phyloP scores from a whole-genome alignment of 2,888 invertebrate genomes.

The Craniophora ligustri region DNA sequence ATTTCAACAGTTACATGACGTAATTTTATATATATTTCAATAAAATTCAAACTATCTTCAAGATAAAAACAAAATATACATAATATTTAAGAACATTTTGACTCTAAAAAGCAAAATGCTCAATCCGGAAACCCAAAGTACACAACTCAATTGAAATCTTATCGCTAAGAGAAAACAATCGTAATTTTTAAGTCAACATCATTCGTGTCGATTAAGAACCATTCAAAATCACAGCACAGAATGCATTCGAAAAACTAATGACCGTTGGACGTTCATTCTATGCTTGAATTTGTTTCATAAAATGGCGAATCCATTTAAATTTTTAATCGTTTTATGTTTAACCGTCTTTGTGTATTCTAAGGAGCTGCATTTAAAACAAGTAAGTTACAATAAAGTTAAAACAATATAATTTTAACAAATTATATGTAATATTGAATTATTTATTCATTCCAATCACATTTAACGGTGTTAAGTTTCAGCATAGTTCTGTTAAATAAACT shows the following conservation, averaged over 20 bases:
- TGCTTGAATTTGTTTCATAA: conserved; percentile 9
- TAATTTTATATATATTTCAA: no score
- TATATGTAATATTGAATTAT: no score
- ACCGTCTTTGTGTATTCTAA: conserved; percentile 36
- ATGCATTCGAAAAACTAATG: conserved; percentile 15
- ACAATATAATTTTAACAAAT: neutral
- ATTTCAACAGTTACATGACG: no score
- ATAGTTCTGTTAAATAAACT: no score
- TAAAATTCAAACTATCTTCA: no score
- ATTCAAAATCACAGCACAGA: conserved; percentile 7
- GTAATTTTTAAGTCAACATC: conserved; percentile 40
- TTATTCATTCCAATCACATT: no score
- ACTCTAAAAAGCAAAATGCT: conserved; percentile 1
- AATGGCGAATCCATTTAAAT: conserved; percentile 18
- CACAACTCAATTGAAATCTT: conserved; percentile 11
- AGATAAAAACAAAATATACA: neutral
- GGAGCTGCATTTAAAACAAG: conserved; percentile 57
- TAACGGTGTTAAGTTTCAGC: no score
- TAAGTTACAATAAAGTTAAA: conserved; percentile 40
- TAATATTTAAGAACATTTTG: no score
- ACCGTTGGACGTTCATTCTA: conserved; percentile 2
- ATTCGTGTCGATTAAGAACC: neutral
- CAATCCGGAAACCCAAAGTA: neutral
- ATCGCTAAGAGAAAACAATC: conserved; percentile 35
- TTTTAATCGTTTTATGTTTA: conserved; percentile 21